Conservation (phyloP, 1,140 invertebrate genomes). For the Monochamus saltuarius region DNA sequence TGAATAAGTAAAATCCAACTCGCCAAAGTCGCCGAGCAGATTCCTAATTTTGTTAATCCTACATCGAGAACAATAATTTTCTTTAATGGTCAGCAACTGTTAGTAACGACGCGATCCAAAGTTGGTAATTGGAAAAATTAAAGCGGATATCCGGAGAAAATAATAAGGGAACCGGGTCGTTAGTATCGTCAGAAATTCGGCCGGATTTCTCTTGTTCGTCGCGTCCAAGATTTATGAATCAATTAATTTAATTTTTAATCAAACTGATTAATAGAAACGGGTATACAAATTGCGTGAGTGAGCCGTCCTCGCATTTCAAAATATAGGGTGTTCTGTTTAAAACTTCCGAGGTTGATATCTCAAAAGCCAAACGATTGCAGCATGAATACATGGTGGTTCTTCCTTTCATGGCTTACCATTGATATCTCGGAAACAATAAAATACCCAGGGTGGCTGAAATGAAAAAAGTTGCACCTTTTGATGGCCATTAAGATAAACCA, state of each 20-base stretch:
- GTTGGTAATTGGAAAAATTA: constrained; percentile 35
- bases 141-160: constrained; percentile 7
- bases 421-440: no score
- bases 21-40: constrained; percentile 20
- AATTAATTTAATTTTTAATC: background rate
- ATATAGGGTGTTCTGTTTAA: no score
- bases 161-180: background rate
- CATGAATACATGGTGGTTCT: no score
- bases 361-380: no score
- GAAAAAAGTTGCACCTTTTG: no score
- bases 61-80: constrained; percentile 19
- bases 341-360: no score
- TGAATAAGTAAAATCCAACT: constrained; percentile 17
- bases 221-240: background rate
- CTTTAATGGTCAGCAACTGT: constrained; percentile 32
- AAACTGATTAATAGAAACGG: background rate
- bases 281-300: no score
- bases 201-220: background rate
- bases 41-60: constrained; percentile 31
- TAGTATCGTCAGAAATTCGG: background rate
- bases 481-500: no score
- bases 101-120: constrained; percentile 32
- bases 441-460: no score
- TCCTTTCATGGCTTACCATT: no score
- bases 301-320: no score